Evolutionary conservation across 2,797 vertebrate species (phyloP), one percentile per base, ranked within the genome.

Genomic region (Hephaestus fuliginosus): DNA sequence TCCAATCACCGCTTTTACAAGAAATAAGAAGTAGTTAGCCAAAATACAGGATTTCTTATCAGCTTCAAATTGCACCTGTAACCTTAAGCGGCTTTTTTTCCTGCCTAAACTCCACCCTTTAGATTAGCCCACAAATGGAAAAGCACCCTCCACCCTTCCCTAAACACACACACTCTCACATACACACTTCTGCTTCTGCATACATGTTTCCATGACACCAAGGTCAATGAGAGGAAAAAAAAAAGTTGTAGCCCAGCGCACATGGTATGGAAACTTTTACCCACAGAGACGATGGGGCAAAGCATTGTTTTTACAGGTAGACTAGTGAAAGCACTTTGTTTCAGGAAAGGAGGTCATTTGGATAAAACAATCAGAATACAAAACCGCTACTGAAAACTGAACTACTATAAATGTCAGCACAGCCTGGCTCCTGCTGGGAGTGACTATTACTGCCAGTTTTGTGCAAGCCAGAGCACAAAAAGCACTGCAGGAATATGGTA

Each of bases 241-340:
- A 33, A 33, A 46, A 66, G 48, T 14, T 1, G 1, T n/a, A 65
- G 65, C 61, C 73, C 68, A 53, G 46, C 58, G 15, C 58, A 46
- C 46, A 70, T 53, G 56, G 74, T 74, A 61, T 85, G 91, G 92
- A 93, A 94, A 93, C 67, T 88, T 44, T 86, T 70, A 84, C 65
- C 74, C 78, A 28, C 43, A 67, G 43, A 63, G 76, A 63, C 43
- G n/a, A 80, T 69, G 55, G 73, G 76, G 81, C 66, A 39, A 61
- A 18, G 39, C 80, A 74, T 75, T 93, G 91, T 94, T 94, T 92
- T 91, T 43, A 88, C 92, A 93, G 92, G 88, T 92, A 90, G 52
- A 71, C 48, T 60, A 86, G 58, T 2, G 57, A 85, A 84, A 33
- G 61, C 62, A 25, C 74, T 78, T 61, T 82, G 85, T 62, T n/a